Evolutionary conservation across 2,888 invertebrate species (phyloP).

Genomic region (Dicycla oo): DNA sequence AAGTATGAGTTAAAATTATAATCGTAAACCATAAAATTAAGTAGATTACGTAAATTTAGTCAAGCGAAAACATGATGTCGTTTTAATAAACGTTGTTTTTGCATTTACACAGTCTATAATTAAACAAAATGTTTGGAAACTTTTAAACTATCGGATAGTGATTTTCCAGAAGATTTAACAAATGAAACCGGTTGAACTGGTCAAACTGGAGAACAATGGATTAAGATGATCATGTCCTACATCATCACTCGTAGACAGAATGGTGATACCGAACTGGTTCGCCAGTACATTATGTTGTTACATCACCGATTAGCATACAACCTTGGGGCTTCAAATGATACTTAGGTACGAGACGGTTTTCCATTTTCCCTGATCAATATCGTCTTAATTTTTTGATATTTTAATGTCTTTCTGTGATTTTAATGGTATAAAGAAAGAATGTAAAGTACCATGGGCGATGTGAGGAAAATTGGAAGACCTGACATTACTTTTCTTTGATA

Average conservation of each 20-base stretch:
- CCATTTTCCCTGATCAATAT: slow-evolving; percentile 15
- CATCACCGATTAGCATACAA: slow-evolving; percentile 28
- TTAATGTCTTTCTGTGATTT: not conserved
- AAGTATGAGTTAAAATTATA: not conserved
- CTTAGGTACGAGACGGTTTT: slow-evolving; percentile 7
- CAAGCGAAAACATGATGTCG: not conserved
- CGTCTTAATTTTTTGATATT: not conserved
- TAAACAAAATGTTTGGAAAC: slow-evolving; percentile 8
- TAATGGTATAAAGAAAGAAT: not conserved
- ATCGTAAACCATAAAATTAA: not conserved
- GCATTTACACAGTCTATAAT: not conserved
- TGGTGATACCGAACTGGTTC: slow-evolving; percentile 27
- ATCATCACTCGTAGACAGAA: not conserved
- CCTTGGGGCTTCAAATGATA: slow-evolving; percentile 28
- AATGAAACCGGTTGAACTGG: slow-evolving; percentile 26
- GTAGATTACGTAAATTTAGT: not conserved
- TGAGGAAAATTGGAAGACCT: not conserved
- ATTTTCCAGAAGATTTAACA: slow-evolving; percentile 11
- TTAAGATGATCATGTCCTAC: not conserved
- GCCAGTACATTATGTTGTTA: not conserved
- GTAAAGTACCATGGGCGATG: not conserved
- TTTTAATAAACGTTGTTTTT: slow-evolving; percentile 15
- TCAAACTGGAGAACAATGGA: slow-evolving; percentile 23
- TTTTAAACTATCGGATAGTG: not conserved
- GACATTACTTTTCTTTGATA: no score